phyloP scores from a whole-genome alignment of 2,113 vertebrate genomes.

The Cyprinodon variegatus region DNA sequence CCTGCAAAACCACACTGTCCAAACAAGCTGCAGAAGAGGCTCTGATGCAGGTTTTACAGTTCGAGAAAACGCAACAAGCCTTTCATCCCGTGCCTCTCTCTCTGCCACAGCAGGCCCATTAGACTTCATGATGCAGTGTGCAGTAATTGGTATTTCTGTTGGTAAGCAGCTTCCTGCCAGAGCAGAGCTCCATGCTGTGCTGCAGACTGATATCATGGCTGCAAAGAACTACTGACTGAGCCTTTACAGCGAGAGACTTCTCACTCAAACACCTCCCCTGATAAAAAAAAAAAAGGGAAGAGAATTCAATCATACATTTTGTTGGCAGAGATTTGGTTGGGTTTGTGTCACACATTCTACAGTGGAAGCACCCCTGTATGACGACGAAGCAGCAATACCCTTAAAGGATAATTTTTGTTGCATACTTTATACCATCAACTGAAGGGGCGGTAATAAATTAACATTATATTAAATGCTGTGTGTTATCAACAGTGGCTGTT shows the following conservation, averaged over 20 bases:
- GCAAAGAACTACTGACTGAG: conserved; percentile 44
- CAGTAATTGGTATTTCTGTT: conserved; percentile 70
- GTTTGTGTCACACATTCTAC: conserved; percentile 4
- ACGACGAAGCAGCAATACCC: conserved; percentile 13
- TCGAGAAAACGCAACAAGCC: conserved; percentile 32
- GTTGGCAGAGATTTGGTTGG: conserved; percentile 6
- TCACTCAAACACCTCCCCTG: conserved; percentile 40
- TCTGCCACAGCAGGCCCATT: conserved; percentile 61
- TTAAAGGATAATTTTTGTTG: conserved; percentile 14
- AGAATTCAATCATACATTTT: conserved; percentile 13
- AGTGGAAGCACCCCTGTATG: neutral
- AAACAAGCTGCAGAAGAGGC: conserved; percentile 33
- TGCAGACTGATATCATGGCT: conserved; percentile 51
- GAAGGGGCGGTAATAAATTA: conserved; percentile 44
- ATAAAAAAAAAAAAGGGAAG: conserved; percentile 1
- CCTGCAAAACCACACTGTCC: conserved; percentile 3
- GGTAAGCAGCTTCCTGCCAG: conserved; percentile 62
- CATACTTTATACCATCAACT: conserved; percentile 19
- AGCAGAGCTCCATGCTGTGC: conserved; percentile 57
- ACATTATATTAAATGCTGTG: conserved; percentile 39
- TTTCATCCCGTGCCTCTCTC: conserved; percentile 62
- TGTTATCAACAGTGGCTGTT: conserved; percentile 60
- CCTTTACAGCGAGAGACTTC: conserved; percentile 37
- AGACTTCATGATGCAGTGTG: conserved; percentile 57
- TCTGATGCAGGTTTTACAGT: conserved; percentile 40